These are phyloP conservation scores for Drosophila phalerata DNA, from an alignment of 2,888 invertebrate genomes.

Conservation along the genomic window DNA sequence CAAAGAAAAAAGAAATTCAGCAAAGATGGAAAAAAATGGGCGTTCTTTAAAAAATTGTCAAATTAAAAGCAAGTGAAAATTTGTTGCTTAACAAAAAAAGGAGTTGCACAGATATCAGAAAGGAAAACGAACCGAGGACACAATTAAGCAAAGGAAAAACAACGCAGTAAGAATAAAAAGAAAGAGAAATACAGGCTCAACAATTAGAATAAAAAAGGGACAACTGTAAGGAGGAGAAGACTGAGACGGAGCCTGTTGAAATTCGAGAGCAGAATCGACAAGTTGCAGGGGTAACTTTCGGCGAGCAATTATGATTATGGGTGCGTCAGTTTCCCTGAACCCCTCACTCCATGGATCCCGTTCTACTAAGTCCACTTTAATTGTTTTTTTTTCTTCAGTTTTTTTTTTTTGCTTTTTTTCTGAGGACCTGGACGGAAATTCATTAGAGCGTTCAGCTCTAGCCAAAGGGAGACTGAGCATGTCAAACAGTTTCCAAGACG, in stretches of 20 bases:
- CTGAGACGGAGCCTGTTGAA: constrained; percentile 20
- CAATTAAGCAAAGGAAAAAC: constrained; percentile 73
- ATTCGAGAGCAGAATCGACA: constrained; percentile 60
- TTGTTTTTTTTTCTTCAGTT: constrained; percentile 64
- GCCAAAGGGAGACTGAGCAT: constrained; percentile 59
- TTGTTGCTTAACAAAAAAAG: constrained; percentile 31
- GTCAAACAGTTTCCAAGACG: constrained; percentile 79
- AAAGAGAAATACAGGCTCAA: constrained; percentile 54
- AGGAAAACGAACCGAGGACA: constrained; percentile 57
- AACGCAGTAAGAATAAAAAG: constrained; percentile 21
- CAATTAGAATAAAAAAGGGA: constrained; percentile 60
- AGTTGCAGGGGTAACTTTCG: constrained; percentile 46
- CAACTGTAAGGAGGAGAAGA: constrained; percentile 11
- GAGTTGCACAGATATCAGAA: constrained; percentile 45
- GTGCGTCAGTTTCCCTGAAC: constrained; percentile 50
- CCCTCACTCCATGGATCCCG: constrained; percentile 9
- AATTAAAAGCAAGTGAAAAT: constrained; percentile 77
- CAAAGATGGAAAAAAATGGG: constrained; percentile 23
- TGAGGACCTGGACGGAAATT: constrained; percentile 74
- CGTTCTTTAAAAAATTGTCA: constrained; percentile 69
- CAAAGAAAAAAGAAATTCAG: constrained; percentile 6
- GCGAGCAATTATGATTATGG: constrained; percentile 79
- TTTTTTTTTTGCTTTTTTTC: constrained; percentile 57
- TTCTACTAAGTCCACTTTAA: constrained; percentile 73
- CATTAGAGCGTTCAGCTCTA: constrained; percentile 73